phyloP scores from a whole-genome alignment of 1,140 invertebrate species.

The Eurosta solidaginis region DNA sequence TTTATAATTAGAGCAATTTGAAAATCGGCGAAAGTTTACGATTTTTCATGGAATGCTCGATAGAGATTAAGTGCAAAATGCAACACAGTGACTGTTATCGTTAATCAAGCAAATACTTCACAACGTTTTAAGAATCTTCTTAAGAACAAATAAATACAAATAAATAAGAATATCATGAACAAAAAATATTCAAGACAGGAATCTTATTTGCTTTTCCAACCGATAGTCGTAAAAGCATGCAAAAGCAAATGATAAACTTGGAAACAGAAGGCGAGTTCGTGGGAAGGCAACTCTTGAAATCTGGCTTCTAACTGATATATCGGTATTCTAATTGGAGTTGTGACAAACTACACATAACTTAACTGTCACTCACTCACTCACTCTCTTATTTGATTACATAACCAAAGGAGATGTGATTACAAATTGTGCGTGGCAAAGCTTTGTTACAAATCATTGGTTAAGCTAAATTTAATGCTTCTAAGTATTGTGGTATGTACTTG shows the following conservation, averaged over 20 bases:
- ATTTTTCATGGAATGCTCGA: no score
- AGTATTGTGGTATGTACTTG: background rate
- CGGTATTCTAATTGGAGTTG: background rate
- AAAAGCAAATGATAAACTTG: background rate
- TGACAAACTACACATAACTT: background rate
- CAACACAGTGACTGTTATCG: background rate
- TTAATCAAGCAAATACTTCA: background rate
- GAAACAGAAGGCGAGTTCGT: background rate
- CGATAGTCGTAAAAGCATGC: background rate
- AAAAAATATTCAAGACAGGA: background rate
- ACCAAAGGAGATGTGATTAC: background rate
- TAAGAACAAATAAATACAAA: background rate
- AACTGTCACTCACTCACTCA: no score
- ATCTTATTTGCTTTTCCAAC: background rate
- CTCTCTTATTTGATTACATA: no score
- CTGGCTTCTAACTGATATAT: no score
- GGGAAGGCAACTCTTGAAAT: background rate
- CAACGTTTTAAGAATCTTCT: background rate
- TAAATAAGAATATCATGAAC: background rate
- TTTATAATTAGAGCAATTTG: no score
- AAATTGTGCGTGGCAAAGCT: background rate
- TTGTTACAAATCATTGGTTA: background rate
- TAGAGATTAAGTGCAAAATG: no score
- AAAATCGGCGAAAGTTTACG: no score
- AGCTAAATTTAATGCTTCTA: background rate